Conservation (phyloP, 2,888 invertebrate genomes). For the Apamea sordens region DNA sequence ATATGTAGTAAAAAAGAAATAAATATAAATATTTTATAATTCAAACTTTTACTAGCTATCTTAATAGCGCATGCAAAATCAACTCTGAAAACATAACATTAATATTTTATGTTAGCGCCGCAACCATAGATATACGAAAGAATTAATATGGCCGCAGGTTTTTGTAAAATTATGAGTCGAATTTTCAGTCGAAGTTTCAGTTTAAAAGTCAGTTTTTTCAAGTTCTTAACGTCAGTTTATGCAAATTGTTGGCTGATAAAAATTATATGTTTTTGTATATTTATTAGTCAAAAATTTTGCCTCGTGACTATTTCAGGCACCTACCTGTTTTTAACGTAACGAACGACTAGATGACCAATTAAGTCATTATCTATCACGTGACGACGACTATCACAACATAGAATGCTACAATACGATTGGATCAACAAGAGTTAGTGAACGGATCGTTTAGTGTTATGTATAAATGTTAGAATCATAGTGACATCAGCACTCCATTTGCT, state of each 20-base stretch:
- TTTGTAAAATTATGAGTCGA: too few species aligned
- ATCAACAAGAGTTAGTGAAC: not conserved
- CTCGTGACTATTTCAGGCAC: too few species aligned
- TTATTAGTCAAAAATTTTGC: not conserved
- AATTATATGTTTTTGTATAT: not conserved
- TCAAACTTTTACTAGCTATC: too few species aligned
- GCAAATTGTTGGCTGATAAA: not conserved
- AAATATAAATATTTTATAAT: too few species aligned
- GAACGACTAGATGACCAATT: not conserved
- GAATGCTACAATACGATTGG: not conserved
- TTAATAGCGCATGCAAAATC: too few species aligned
- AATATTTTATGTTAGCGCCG: too few species aligned
- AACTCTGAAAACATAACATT: too few species aligned
- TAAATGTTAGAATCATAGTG: not conserved
- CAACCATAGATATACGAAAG: too few species aligned
- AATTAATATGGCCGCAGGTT: not conserved
- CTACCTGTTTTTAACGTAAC: not conserved
- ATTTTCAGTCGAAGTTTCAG: too few species aligned
- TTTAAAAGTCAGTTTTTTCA: too few species aligned
- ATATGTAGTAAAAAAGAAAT: too few species aligned
- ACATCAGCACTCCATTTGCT: not conserved
- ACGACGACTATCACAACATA: not conserved
- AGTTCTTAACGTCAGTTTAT: not conserved
- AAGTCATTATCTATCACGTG: not conserved
- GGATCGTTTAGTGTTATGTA: not conserved